Conservation (phyloP, 2,888 invertebrate genomes). For the Gisinianus flammeolus region DNA sequence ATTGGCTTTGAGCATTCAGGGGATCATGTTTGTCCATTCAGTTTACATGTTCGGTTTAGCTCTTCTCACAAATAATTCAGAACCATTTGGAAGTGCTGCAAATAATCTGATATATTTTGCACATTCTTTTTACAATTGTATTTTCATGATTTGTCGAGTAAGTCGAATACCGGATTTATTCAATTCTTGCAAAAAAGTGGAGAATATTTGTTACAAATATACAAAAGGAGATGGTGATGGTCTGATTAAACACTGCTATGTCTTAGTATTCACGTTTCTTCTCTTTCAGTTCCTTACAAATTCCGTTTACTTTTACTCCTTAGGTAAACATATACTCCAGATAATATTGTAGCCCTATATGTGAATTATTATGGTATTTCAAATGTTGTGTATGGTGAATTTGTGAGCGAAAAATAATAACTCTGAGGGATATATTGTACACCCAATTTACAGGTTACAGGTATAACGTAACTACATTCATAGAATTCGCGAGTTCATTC, state of each 20-base stretch:
- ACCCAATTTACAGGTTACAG: constrained; percentile 32
- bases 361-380: not conserved
- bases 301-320: constrained; percentile 39
- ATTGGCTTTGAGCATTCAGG: constrained; percentile 31
- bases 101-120: constrained; percentile 44
- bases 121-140: constrained; percentile 41
- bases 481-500: constrained; percentile 16
- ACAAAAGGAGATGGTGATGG: constrained; percentile 23
- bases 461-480: constrained; percentile 29
- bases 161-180: constrained; percentile 42
- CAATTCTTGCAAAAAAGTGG: constrained; percentile 37
- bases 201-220: constrained; percentile 45
- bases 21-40: constrained; percentile 26
- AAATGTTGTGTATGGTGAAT: not conserved
- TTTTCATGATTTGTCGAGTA: constrained; percentile 41
- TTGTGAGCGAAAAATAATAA: no score
- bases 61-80: no score
- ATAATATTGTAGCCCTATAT: no score
- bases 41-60: not conserved
- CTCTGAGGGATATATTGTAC: no score
- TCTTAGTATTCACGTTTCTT: constrained; percentile 36
- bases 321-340: no score
- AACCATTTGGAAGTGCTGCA: no score
- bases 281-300: constrained; percentile 36
- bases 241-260: constrained; percentile 38